Percentiles rank a stretch among this genome's conserved stretches.
Conservation (phyloP, 2,797 vertebrate genomes). For the Hylomyscus alleni region DNA sequence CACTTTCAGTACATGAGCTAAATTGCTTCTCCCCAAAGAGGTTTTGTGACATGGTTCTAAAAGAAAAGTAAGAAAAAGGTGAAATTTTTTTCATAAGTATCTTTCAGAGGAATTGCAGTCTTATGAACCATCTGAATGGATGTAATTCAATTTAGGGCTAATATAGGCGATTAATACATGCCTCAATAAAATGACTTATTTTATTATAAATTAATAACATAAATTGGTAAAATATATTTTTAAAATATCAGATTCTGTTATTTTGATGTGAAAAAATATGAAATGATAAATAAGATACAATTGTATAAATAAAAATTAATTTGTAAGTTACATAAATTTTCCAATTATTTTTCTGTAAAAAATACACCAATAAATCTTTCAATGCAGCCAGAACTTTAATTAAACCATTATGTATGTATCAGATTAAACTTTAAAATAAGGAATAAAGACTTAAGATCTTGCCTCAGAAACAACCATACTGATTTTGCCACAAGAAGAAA, state of each 20-base stretch:
- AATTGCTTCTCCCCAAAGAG: slow-evolving; percentile 74
- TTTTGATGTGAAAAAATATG: slow-evolving; percentile 2
- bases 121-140: slow-evolving; percentile 19
- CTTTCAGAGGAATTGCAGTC: slow-evolving; percentile 50
- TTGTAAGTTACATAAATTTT: slow-evolving; percentile 2
- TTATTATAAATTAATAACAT: slow-evolving; percentile 61
- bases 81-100: slow-evolving; percentile 58
- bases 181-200: slow-evolving; percentile 47
- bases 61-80: slow-evolving; percentile 66
- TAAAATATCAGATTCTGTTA: slow-evolving; percentile 31
- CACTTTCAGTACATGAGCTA: slow-evolving; percentile 74
- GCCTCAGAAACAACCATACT: not conserved
- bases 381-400: not conserved
- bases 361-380: slow-evolving; percentile 33
- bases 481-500: slow-evolving; percentile 16
- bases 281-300: slow-evolving; percentile 29
- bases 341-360: slow-evolving; percentile 50
- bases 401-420: slow-evolving; percentile 16
- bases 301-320: slow-evolving; percentile 50
- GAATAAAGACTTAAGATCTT: slow-evolving; percentile 47
- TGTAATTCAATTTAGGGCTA: slow-evolving; percentile 34
- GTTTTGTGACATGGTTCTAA: slow-evolving; percentile 68
- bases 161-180: slow-evolving; percentile 48
- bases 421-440: slow-evolving; percentile 44
- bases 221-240: slow-evolving; percentile 23